These are phyloP conservation scores for Crypturellus undulatus DNA, from an alignment of 2,113 vertebrate species.

Conservation along the genomic window DNA sequence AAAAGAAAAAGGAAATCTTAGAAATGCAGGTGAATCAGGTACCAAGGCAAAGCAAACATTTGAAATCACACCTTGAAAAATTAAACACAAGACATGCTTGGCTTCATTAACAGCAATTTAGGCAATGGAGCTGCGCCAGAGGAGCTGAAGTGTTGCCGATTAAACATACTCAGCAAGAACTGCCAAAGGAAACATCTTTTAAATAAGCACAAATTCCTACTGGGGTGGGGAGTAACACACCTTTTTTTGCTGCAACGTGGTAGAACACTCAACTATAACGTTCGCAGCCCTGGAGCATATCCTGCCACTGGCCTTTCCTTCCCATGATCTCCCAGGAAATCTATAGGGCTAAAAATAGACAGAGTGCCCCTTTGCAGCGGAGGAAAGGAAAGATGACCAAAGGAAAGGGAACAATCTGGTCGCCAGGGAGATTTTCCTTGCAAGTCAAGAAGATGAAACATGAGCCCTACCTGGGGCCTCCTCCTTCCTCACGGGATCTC, in stretches of 20 bases:
- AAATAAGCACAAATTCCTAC: background rate
- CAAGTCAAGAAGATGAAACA: background rate
- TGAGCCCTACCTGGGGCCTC: background rate
- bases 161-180: background rate
- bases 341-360: background rate
- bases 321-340: background rate
- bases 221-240: background rate
- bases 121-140: background rate
- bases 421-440: background rate
- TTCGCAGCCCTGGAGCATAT: background rate
- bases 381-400: background rate
- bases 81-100: background rate
- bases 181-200: background rate
- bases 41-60: background rate
- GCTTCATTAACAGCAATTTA: background rate
- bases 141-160: rapidly evolving
- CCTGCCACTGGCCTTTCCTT: background rate
- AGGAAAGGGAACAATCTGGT: background rate
- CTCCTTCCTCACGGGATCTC: background rate
- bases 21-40: background rate
- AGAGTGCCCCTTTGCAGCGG: background rate
- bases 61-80: conserved; percentile 14
- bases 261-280: background rate
- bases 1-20: background rate
- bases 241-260: background rate